phyloP scores from a whole-genome alignment of 2,888 invertebrate genomes.

The Andrena minutula region DNA sequence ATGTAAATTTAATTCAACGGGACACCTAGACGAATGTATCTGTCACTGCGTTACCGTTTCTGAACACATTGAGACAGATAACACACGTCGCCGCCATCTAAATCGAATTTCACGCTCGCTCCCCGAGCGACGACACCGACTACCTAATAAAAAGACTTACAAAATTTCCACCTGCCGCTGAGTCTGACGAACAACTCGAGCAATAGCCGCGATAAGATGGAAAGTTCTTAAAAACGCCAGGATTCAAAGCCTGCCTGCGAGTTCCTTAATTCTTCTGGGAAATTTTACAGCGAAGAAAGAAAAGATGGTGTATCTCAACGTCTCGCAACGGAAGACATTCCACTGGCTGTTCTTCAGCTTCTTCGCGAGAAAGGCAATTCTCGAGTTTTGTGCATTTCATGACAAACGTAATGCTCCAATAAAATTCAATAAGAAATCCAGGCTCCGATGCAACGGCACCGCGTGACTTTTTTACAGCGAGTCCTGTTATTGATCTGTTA shows the following conservation, averaged over 20 bases:
- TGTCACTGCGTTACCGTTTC: constrained; percentile 66
- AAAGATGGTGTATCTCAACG: not conserved
- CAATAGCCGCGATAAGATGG: not conserved
- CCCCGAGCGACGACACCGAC: constrained; percentile 31
- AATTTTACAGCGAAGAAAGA: not conserved
- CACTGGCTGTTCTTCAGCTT: constrained; percentile 7
- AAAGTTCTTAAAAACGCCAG: not conserved
- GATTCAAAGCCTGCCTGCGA: not conserved
- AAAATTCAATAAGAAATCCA: constrained; percentile 29
- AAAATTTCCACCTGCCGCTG: constrained; percentile 21
- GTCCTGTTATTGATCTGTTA: constrained; percentile 57
- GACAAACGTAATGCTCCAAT: constrained; percentile 22
- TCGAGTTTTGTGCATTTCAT: constrained; percentile 9
- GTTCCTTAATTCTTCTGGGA: not conserved
- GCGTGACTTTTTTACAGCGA: constrained; percentile 15
- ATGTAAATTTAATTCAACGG: constrained; percentile 62
- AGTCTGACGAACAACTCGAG: not conserved
- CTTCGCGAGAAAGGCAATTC: constrained; percentile 23
- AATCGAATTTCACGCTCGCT: constrained; percentile 65
- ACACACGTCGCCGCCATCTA: constrained; percentile 61
- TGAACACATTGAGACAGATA: constrained; percentile 68
- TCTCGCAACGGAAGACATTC: constrained; percentile 10
- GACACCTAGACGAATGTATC: constrained; percentile 67
- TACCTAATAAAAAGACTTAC: constrained; percentile 45
- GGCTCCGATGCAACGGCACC: constrained; percentile 40